Evolutionary conservation across 1,140 invertebrate genomes (phyloP), one percentile per base, ranked within the genome.

Genomic region (Drosophila murphyi): DNA sequence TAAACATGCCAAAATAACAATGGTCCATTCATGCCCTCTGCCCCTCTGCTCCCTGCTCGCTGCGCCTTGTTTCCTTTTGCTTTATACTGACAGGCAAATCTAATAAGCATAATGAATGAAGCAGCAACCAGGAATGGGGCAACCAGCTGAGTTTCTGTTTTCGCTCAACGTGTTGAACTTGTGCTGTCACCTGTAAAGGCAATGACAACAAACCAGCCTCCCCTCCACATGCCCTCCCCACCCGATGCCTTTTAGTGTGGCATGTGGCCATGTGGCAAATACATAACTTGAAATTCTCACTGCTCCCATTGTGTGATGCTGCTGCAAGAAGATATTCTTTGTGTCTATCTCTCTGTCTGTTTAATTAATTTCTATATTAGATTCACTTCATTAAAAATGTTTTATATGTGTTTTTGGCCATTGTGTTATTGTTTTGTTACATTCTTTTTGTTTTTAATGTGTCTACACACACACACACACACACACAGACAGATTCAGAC

Each of bases 301-400:
- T 68, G 56, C 61, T 65, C 35, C 56, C 10, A 32, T 45, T 43
- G 52, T 31, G 6, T 59, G 47, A 31, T 20, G 20, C 20, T 20
- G 20, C 20, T 20, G 20, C 20, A 20, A 20, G 20, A 43, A 75
- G 41, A 70, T 50, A 63, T 82, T 72, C 76, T 68, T 71, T 71
- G 29, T 59, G 37, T 57, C 55, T 59, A 20, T 54, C 47, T 62
- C 45, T 65, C 34, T 70, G 78, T 76, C 71, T 76, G 76, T 87
- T 88, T 87, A 87, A 87, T 87, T 87, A 87, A 87, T 87, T 87
- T 87, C 76, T 87, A 87, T 87, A 89, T 87, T 88, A 87, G 83
- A 87, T 80, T 88, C 83, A 87, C 85, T 87, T 87, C 85, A 87
- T 87, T 89, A 83, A 83, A 83, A 87, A 77, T 69, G 72, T 61